Base-by-base conservation (phyloP, 2,797 vertebrate genomes). In the Lophura swinhoii region DNA sequence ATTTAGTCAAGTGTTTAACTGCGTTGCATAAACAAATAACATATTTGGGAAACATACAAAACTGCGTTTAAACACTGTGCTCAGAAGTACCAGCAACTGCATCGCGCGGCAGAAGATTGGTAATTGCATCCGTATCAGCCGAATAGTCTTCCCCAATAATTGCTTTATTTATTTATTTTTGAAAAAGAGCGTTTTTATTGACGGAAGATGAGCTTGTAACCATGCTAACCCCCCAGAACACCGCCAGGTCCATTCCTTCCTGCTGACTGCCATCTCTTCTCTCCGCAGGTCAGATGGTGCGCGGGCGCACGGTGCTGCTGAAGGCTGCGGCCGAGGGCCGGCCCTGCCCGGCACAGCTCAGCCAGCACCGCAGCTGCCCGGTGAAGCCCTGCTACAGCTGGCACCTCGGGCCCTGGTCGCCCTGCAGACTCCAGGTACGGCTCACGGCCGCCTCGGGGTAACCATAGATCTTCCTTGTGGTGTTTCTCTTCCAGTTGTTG, bases 361-460 rank as follows among this genome's bases (percentile, higher is more conserved):
- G 91, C 74, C 99, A 99, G 96, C 98, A 98, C 96, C 98, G 98
- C 91, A 98, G 97, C 55, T 99, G 99, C 97, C 98, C 98, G 3
- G 96, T 98, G 94, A 98, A 91, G 73, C 99, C 99, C 71, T 99
- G 99, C 97, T 99, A 99, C 91, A 97, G 91, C 88, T 99, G 99
- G 99, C 93, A 97, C 60, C 97, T 99, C 62, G 98, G 98, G 23
- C 98, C 98, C 21, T 99, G 99, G 99, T 98, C 98, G 12, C 46
- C 96, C 21, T 99, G 99, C 97, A 96, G 71, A 24, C 67, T 99
- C 41, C 98, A 99, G 99, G 99, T 99, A 98, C 2, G 96, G 39
- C 62, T 64, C 20, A 4, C 18, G 4, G 21, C 41, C 11, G 8
- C 11, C 29, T 10, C 3, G 28, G 39, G 39, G 13, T 64, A 43